A percentile compares a stretch with the other conserved stretches of the same genome.
phyloP scores from a whole-genome alignment of 2,113 vertebrate genomes.

The Oryzias celebensis region DNA sequence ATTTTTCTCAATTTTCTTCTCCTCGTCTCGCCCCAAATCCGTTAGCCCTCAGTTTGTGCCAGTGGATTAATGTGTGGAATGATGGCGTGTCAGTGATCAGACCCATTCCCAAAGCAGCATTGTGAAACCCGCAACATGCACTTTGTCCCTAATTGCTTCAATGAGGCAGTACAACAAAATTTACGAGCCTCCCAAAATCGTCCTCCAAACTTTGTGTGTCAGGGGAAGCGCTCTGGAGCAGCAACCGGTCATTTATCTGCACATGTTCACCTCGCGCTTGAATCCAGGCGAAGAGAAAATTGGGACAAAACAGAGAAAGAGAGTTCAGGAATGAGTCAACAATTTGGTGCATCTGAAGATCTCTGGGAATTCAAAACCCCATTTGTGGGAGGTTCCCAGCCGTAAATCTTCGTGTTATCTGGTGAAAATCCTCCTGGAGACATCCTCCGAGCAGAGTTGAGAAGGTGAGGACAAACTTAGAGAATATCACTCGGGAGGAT shows the following conservation, averaged over 20 bases:
- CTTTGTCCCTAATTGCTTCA: slow-evolving; percentile 66
- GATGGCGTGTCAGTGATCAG: slow-evolving; percentile 57
- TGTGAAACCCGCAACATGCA: slow-evolving; percentile 60
- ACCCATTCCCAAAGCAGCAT: slow-evolving; percentile 54
- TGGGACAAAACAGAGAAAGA: slow-evolving; percentile 29
- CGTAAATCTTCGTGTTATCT: slow-evolving; percentile 61
- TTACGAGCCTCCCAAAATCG: slow-evolving; percentile 46
- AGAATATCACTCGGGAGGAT: slow-evolving; percentile 57
- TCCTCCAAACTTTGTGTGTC: slow-evolving; percentile 45
- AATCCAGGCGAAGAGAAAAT: slow-evolving; percentile 45
- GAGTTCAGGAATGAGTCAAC: slow-evolving; percentile 41
- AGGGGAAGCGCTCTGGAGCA: slow-evolving; percentile 40
- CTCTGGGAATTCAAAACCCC: slow-evolving; percentile 59
- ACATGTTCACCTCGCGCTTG: slow-evolving; percentile 30
- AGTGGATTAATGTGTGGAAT: slow-evolving; percentile 50
- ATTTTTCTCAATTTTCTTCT: neutral
- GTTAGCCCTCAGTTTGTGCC: slow-evolving; percentile 27
- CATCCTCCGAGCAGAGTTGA: slow-evolving; percentile 37
- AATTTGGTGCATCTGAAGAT: slow-evolving; percentile 60
- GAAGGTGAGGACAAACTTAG: slow-evolving; percentile 46
- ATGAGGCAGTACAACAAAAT: slow-evolving; percentile 60
- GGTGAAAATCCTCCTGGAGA: slow-evolving; percentile 54
- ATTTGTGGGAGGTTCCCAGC: slow-evolving; percentile 54
- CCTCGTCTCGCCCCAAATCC: slow-evolving; percentile 1
- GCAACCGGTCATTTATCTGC: slow-evolving; percentile 45